phyloP scores from a whole-genome alignment of 2,113 vertebrate genomes.

The Grammomys surdaster region DNA sequence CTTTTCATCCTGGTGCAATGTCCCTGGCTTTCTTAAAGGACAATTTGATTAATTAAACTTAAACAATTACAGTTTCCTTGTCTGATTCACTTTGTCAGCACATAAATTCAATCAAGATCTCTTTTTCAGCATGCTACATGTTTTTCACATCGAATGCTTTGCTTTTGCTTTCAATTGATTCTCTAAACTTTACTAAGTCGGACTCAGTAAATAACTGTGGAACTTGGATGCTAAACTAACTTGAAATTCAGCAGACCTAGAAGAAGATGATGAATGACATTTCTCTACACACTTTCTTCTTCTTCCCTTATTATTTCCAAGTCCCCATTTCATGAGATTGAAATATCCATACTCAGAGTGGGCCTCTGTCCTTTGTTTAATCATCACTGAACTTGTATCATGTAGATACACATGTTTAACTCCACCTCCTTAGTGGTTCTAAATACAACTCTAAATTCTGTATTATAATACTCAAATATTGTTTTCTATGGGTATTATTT shows the following conservation, averaged over 20 bases:
- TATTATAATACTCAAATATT: neutral
- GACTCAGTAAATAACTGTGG: no score
- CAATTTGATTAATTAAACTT: neutral
- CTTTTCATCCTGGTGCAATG: neutral
- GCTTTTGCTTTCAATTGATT: neutral
- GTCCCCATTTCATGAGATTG: no score
- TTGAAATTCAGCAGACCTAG: neutral
- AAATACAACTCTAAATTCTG: neutral
- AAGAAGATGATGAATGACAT: neutral
- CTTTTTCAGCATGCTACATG: neutral
- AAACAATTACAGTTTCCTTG: neutral
- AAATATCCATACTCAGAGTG: no score
- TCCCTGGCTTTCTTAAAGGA: neutral
- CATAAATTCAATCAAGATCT: neutral
- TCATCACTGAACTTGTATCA: neutral
- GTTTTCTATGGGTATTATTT: neutral
- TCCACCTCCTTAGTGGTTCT: neutral
- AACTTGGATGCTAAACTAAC: neutral
- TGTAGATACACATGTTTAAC: no score
- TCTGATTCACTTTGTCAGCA: neutral
- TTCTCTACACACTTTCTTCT: neutral
- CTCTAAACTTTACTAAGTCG: neutral
- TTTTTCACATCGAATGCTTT: neutral
- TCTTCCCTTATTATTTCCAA: no score
- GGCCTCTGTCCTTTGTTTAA: neutral